Evolutionary conservation across 2,113 vertebrate genomes (phyloP).

Genomic region (Acanthochromis polyacanthus): DNA sequence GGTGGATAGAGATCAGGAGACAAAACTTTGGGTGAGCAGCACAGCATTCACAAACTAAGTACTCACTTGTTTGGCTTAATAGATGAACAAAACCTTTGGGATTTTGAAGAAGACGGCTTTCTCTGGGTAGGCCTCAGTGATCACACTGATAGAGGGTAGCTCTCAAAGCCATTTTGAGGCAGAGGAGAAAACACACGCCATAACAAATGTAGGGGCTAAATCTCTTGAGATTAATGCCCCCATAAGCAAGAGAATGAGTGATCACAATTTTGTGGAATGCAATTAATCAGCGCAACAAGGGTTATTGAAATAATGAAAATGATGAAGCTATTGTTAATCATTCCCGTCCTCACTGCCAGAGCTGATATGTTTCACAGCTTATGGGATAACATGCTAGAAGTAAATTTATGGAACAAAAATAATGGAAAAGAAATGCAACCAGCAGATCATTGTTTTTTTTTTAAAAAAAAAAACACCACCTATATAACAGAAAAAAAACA

Average conservation of each 20-base stretch:
- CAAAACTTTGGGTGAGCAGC: constrained; percentile 40
- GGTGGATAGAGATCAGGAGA: neutral
- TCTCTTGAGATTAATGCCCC: constrained; percentile 66
- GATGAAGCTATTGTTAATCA: constrained; percentile 67
- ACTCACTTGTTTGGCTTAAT: constrained; percentile 56
- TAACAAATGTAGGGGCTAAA: constrained; percentile 61
- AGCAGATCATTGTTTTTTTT: no score
- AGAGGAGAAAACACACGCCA: constrained; percentile 43
- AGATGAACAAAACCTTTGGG: constrained; percentile 70
- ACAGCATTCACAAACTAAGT: constrained; percentile 18
- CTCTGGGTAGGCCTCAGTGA: constrained; percentile 52
- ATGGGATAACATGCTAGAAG: neutral
- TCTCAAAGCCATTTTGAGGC: constrained; percentile 34
- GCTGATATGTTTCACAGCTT: constrained; percentile 6
- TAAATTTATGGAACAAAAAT: neutral
- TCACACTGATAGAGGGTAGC: constrained; percentile 52
- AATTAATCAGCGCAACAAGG: constrained; percentile 74
- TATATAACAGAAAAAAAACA: no score
- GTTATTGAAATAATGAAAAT: constrained; percentile 71
- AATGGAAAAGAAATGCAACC: neutral
- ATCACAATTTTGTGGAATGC: constrained; percentile 62
- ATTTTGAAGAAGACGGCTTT: constrained; percentile 59
- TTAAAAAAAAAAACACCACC: no score
- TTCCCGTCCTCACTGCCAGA: constrained; percentile 23
- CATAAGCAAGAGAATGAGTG: constrained; percentile 55